phyloP scores from a whole-genome alignment of 2,888 invertebrate genomes.

The Diabrotica balteata region DNA sequence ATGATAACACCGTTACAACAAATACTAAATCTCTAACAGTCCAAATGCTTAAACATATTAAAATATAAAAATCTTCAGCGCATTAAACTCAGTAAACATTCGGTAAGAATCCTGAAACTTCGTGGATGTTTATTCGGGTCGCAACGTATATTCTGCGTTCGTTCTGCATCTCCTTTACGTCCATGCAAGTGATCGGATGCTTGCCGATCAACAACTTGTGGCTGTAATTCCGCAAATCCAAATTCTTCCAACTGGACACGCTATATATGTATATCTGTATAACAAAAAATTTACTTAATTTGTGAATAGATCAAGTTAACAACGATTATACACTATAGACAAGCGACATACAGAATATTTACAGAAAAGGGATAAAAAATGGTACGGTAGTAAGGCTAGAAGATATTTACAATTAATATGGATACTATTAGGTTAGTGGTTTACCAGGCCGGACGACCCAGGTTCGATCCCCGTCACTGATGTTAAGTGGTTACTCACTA shows the following conservation, averaged over 20 bases:
- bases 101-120: conserved; percentile 49
- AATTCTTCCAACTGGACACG: conserved; percentile 56
- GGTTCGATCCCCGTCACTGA: too few relatives aligned
- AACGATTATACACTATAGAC: too few relatives aligned
- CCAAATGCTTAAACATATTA: too few relatives aligned
- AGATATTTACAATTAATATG: too few relatives aligned
- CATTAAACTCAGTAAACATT: conserved; percentile 32
- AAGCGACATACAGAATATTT: too few relatives aligned
- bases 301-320: background rate
- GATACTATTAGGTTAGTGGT: too few relatives aligned
- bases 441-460: too few relatives aligned
- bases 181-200: conserved; percentile 56
- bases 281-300: background rate
- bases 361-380: background rate
- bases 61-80: too few relatives aligned
- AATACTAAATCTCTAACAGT: too few relatives aligned
- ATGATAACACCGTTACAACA: too few relatives aligned
- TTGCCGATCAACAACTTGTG: conserved; percentile 53
- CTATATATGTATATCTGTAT: conserved; percentile 57
- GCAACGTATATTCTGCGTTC: conserved; percentile 56
- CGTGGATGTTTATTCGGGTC: conserved; percentile 55
- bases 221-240: conserved; percentile 54
- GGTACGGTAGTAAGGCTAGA: too few relatives aligned
- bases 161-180: conserved; percentile 51
- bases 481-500: too few relatives aligned